phyloP scores from a whole-genome alignment of 2,113 vertebrate species.

The Chamaea fasciata region DNA sequence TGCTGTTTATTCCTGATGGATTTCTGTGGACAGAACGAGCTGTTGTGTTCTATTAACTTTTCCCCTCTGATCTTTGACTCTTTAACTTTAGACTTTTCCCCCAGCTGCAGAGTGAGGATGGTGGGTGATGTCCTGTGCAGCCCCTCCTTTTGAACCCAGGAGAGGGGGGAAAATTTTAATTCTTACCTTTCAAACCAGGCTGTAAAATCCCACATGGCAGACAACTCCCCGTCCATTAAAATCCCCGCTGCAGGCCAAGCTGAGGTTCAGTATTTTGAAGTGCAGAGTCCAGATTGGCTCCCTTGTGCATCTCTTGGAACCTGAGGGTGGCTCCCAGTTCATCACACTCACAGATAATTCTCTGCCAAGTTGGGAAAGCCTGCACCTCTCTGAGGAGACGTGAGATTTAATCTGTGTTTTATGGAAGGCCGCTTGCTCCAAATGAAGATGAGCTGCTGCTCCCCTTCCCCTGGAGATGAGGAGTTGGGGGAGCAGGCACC shows the following conservation, averaged over 20 bases:
- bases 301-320: neutral
- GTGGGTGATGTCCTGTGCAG: neutral
- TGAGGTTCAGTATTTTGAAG: neutral
- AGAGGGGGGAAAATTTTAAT: neutral
- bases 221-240: too few species aligned
- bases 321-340: neutral
- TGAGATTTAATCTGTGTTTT: neutral
- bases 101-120: neutral
- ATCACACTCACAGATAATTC: neutral
- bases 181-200: neutral
- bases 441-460: neutral
- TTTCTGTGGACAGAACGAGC: neutral
- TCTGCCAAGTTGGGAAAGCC: neutral
- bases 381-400: rapidly evolving
- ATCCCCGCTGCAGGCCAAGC: neutral
- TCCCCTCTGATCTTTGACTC: neutral
- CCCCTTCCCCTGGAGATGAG: neutral
- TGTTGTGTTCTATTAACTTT: neutral
- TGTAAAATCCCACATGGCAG: neutral
- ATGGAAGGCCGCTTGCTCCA: neutral
- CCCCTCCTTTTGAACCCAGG: neutral
- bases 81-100: rapidly evolving
- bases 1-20: neutral
- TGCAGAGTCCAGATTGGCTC: neutral
- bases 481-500: neutral